phyloP scores from a whole-genome alignment of 2,888 invertebrate species.

The Athalia circularis region DNA sequence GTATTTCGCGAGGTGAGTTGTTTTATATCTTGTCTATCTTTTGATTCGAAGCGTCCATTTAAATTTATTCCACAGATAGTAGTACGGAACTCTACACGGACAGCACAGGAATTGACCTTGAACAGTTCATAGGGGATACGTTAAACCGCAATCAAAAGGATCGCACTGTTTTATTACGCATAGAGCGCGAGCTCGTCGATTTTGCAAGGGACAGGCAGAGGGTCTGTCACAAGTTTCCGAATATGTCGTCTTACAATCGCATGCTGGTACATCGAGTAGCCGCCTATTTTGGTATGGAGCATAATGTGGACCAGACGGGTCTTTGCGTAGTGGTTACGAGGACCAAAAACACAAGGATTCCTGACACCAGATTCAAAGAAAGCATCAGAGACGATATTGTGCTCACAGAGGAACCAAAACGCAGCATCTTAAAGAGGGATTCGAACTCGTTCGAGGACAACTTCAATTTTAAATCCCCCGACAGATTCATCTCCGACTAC shows the following conservation, averaged over 20 bases:
- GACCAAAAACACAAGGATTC: constrained; percentile 81
- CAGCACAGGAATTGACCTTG: constrained; percentile 87
- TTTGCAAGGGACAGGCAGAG: constrained; percentile 84
- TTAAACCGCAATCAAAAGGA: constrained; percentile 94
- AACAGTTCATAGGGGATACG: constrained; percentile 92
- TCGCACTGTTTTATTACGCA: constrained; percentile 87
- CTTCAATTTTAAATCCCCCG: constrained; percentile 76
- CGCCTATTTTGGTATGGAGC: constrained; percentile 94
- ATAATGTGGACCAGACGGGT: constrained; percentile 91
- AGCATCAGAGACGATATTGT: constrained; percentile 81
- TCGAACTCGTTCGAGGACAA: constrained; percentile 88
- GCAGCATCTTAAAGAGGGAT: constrained; percentile 90
- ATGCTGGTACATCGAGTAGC: constrained; percentile 97
- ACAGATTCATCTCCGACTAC: constrained; percentile 79
- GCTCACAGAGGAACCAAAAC: constrained; percentile 81
- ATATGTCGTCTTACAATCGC: constrained; percentile 96
- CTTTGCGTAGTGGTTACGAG: constrained; percentile 90
- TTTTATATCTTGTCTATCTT: neutral
- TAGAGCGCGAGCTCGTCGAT: constrained; percentile 90
- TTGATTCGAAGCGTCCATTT: neutral
- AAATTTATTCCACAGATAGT: constrained; percentile 78
- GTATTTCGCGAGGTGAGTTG: constrained; percentile 75
- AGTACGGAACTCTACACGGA: constrained; percentile 86
- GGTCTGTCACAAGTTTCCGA: constrained; percentile 85
- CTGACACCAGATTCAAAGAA: constrained; percentile 84